These are phyloP conservation scores for Meteorus cinctellus DNA, from an alignment of 2,888 invertebrate species.

Conservation along the genomic window DNA sequence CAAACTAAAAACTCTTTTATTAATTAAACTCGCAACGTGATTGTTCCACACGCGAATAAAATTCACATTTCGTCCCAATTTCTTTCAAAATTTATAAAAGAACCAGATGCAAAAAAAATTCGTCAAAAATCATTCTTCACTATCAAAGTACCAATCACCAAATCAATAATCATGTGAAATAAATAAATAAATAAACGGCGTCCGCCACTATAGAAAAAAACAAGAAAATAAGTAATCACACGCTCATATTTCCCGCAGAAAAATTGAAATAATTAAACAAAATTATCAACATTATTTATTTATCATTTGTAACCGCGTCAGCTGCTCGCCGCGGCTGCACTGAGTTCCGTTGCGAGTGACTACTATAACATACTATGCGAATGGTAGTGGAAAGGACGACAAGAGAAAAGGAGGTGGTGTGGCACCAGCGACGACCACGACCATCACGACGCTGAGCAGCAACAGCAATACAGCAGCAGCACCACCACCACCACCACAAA, in stretches of 20 bases:
- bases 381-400: conserved; percentile 51
- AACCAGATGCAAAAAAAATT: no score
- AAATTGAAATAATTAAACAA: conserved; percentile 5
- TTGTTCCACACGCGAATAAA: no score
- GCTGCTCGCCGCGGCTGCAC: conserved; percentile 71
- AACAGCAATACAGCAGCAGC: conserved; percentile 4
- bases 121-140: no score
- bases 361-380: conserved; percentile 45
- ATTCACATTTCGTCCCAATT: no score
- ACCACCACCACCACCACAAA: conserved; percentile 14
- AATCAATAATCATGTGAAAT: background rate
- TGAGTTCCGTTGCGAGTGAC: conserved; percentile 62
- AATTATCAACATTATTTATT: background rate
- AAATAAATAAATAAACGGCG: conserved; percentile 41
- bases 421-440: conserved; percentile 42
- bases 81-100: no score
- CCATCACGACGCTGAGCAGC: conserved; percentile 2
- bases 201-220: conserved; percentile 51
- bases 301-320: conserved; percentile 61
- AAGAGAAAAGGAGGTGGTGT: conserved; percentile 46
- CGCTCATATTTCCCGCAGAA: background rate
- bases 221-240: conserved; percentile 13
- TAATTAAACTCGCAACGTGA: no score
- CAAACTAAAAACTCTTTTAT: no score
- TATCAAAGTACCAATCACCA: no score